Evolutionary conservation across 2,797 vertebrate genomes (phyloP).

Genomic region (Thalassophryne amazonica): DNA sequence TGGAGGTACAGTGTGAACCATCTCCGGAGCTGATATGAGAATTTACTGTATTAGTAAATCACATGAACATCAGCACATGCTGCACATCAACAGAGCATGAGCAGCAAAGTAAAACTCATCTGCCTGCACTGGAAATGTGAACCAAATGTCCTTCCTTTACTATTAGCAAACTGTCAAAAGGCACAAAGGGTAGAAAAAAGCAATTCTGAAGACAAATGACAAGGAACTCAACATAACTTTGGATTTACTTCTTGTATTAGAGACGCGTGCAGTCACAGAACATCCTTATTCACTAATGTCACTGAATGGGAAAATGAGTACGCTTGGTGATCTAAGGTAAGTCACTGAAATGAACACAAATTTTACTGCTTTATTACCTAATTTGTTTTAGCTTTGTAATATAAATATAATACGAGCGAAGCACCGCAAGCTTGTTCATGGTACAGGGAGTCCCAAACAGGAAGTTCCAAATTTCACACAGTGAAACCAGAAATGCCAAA

Average conservation of each 20-base stretch:
- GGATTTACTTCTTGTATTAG: conserved; percentile 1
- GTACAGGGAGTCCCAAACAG: no score
- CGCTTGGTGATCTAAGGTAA: background rate
- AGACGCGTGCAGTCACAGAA: background rate
- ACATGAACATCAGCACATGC: conserved; percentile 24
- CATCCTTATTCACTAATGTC: conserved; percentile 27
- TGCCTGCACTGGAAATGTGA: conserved; percentile 19
- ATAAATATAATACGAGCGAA: background rate
- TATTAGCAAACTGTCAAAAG: conserved; percentile 39
- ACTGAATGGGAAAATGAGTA: conserved; percentile 27
- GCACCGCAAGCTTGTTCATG: no score
- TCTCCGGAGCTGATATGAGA: conserved; percentile 33
- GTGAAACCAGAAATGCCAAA: no score
- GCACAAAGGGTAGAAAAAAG: conserved; percentile 2
- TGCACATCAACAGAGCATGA: conserved; percentile 2
- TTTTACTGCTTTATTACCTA: conserved; percentile 3
- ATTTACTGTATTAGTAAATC: conserved; percentile 22
- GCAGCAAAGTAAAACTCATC: conserved; percentile 4
- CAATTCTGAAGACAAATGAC: conserved; percentile 30
- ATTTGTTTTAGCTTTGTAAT: background rate
- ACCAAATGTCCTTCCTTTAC: conserved; percentile 21
- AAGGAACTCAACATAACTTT: background rate
- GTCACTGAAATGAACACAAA: conserved; percentile 6
- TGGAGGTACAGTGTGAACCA: conserved; percentile 15
- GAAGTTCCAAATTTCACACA: no score